Percentiles rank a stretch among this genome's conserved stretches.
phyloP scores from a whole-genome alignment of 1,140 invertebrate genomes.

The Drosophila nigromelanica region DNA sequence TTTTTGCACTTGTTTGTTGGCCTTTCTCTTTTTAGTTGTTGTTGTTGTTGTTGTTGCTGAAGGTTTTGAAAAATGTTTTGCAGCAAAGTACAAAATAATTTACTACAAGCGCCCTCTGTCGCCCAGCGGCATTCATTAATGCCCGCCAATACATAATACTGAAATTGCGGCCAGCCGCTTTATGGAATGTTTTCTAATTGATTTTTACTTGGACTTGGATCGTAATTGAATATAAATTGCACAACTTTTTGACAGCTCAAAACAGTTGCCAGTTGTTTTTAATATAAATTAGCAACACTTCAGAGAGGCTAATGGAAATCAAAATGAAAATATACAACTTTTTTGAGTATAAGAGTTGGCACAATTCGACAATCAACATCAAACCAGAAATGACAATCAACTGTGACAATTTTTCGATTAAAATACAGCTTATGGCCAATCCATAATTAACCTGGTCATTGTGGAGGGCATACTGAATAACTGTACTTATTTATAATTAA shows the following conservation, averaged over 20 bases:
- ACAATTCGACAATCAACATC: conserved; percentile 19
- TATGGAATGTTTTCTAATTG: conserved; percentile 74
- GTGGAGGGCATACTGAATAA: neutral
- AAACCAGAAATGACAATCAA: conserved; percentile 62
- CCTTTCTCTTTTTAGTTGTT: conserved; percentile 27
- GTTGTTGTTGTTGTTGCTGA: conserved; percentile 31
- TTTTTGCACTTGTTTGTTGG: conserved; percentile 54
- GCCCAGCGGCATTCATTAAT: conserved; percentile 31
- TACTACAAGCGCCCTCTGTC: conserved; percentile 33
- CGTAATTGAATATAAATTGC: conserved; percentile 80
- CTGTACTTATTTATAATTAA: conserved; percentile 27
- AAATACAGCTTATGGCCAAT: conserved; percentile 50
- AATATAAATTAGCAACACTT: conserved; percentile 70
- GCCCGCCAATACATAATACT: conserved; percentile 8
- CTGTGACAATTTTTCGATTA: conserved; percentile 68
- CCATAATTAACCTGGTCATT: conserved; percentile 55
- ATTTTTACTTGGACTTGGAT: conserved; percentile 56
- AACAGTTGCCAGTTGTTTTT: conserved; percentile 52
- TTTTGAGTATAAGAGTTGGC: too few species aligned
- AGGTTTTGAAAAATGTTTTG: conserved; percentile 34
- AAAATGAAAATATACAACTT: conserved; percentile 34
- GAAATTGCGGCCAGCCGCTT: conserved; percentile 62
- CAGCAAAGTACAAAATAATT: conserved; percentile 61
- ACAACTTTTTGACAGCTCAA: conserved; percentile 70
- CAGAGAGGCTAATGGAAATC: conserved; percentile 34